Conservation (phyloP, 1,140 invertebrate species). For the Protaetia brevitarsis region DNA sequence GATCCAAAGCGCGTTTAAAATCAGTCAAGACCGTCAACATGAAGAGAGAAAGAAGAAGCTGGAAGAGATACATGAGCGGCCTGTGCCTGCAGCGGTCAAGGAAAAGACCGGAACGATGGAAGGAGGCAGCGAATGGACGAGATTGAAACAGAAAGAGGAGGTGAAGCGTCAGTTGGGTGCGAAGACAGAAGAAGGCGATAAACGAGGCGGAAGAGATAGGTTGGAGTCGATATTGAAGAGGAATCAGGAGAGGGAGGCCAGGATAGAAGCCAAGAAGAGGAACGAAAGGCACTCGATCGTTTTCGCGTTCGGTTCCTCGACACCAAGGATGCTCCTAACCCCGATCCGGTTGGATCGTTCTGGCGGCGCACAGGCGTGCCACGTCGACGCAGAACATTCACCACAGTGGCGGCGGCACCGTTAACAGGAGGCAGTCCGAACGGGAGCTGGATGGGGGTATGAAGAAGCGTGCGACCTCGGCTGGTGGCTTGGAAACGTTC, state of each 20-base stretch:
- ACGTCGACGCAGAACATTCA: slow-evolving; percentile 87
- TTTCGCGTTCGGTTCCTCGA: slow-evolving; percentile 88
- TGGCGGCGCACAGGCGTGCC: slow-evolving; percentile 78
- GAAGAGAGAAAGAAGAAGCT: slow-evolving; percentile 80
- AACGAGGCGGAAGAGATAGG: slow-evolving; percentile 82
- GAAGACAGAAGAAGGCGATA: slow-evolving; percentile 84
- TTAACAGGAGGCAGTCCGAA: slow-evolving; percentile 76
- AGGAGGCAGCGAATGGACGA: slow-evolving; percentile 75
- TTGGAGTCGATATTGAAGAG: slow-evolving; percentile 80
- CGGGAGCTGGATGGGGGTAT: slow-evolving; percentile 73
- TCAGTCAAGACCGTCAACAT: slow-evolving; percentile 74
- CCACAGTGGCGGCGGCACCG: slow-evolving; percentile 61
- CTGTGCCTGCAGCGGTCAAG: slow-evolving; percentile 78
- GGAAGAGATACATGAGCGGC: slow-evolving; percentile 81
- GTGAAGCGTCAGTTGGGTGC: slow-evolving; percentile 73
- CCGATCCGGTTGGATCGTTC: slow-evolving; percentile 72
- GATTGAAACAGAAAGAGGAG: slow-evolving; percentile 69
- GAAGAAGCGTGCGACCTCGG: slow-evolving; percentile 78
- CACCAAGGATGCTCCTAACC: slow-evolving; percentile 81
- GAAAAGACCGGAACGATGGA: slow-evolving; percentile 85
- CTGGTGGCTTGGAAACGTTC: slow-evolving; percentile 67
- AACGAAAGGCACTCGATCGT: slow-evolving; percentile 67
- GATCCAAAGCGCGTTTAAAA: slow-evolving; percentile 58
- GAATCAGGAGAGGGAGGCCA: slow-evolving; percentile 79
- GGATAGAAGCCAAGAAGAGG: slow-evolving; percentile 70